Base-by-base conservation (phyloP, 2,888 invertebrate genomes). In the Caenorhabditis uteleia region DNA sequence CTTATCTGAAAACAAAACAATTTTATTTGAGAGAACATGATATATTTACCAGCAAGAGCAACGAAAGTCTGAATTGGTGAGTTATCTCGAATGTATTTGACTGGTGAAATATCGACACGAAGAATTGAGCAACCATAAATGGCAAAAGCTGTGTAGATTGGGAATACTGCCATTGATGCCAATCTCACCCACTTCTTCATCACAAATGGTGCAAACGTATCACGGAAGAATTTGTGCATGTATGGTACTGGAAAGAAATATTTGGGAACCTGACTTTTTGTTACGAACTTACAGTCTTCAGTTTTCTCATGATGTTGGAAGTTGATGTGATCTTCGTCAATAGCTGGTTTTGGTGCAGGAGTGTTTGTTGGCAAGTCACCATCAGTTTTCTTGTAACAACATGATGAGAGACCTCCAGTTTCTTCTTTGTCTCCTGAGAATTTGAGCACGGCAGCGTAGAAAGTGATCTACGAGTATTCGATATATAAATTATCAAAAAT, bases 51-150 rank as follows among this genome's bases (percentile, higher is more conserved):
- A 33, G 82, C 82, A 25, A 82, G 59, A 39, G 73, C 68, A 18
- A 82, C 82, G 45, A 82, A 82, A 0, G 80, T 82, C 36, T 82
- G 82, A 40, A 82, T 82, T 29, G 82, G 81, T 7, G 82, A 82
- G 46, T 80, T 78, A 48, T 82, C 82, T 12, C 82, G 70, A 38
- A 82, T 82, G 64, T 82, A 82, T 58, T 82, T 82, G 56, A 82
- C 79, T 6, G 82, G 82, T 33, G 75, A 75, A 57, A 82, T 82
- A 57, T 82, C 80, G 2, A 82, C 69, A 33, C 73, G 73, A 34
- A 81, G 71, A 20, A 75, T 70, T 12, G 73, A 71, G 55, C 82
- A 82, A 26, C 82, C 82, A 55, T 82, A 82, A 50, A 82, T 66
- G 25, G 76, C 75, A 21, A 80, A 49, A 20, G 51, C 68, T 14